phyloP scores from a whole-genome alignment of 2,113 vertebrate species.

The Cheirogaleus medius region DNA sequence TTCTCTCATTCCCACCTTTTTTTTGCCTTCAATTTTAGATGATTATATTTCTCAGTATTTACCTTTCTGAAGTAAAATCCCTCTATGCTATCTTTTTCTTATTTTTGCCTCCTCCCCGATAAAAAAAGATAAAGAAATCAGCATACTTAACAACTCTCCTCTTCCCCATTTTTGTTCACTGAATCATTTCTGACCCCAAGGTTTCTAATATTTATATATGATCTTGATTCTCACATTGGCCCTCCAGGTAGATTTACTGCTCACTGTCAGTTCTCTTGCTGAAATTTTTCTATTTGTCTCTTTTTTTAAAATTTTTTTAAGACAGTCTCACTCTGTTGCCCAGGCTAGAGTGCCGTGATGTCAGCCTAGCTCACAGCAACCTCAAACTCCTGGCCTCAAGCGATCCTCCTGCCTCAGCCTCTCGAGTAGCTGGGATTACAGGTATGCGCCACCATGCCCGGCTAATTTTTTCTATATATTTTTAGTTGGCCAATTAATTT shows the following conservation, averaged over 20 bases:
- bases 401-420: no score
- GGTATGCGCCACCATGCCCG: no score
- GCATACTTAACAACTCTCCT: not conserved
- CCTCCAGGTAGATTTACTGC: not conserved
- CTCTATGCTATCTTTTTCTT: not conserved
- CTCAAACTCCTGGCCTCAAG: no score
- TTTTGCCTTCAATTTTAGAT: not conserved
- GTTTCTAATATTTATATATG: not conserved
- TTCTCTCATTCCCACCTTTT: not conserved
- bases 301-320: no score
- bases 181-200: not conserved
- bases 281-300: not conserved
- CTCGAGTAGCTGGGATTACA: no score
- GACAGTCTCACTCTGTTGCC: no score
- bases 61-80: not conserved
- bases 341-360: no score
- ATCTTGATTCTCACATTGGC: not conserved
- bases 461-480: no score
- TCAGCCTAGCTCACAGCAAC: no score
- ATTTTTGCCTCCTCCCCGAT: not conserved
- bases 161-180: not conserved
- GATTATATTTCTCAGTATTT: not conserved
- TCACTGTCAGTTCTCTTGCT: not conserved
- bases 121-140: not conserved
- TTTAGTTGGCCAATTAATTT: no score